These are phyloP conservation scores for Drosophila mercatorum DNA, from an alignment of 2,888 invertebrate species.

Conservation along the genomic window DNA sequence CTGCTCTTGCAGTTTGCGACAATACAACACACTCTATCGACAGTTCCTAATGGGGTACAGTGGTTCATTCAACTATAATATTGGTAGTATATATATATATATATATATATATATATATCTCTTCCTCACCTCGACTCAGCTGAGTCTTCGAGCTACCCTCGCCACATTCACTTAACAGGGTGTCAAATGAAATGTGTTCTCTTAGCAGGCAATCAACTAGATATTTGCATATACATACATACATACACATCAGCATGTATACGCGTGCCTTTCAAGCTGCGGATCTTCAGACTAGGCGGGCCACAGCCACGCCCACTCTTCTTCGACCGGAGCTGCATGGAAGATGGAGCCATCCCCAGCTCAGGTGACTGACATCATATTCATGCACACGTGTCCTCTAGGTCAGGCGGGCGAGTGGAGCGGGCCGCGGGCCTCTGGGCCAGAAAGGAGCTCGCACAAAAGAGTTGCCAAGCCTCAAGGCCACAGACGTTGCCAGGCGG, in stretches of 20 bases:
- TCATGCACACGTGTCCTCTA: conserved; percentile 20
- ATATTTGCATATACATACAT: conserved; percentile 67
- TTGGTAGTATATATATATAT: too few species aligned
- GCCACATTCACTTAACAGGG: not conserved
- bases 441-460: conserved; percentile 34
- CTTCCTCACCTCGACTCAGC: too few species aligned
- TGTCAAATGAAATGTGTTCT: conserved; percentile 46
- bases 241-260: conserved; percentile 22
- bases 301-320: not conserved
- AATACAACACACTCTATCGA: too few species aligned
- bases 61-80: too few species aligned
- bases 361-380: conserved; percentile 54
- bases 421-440: not conserved
- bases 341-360: not conserved
- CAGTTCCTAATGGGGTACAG: too few species aligned
- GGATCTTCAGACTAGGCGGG: conserved; percentile 7
- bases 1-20: not conserved
- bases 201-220: conserved; percentile 62
- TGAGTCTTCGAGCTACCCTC: conserved; percentile 6
- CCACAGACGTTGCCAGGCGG: conserved; percentile 55
- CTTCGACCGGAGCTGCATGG: conserved; percentile 1
- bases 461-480: conserved; percentile 58
- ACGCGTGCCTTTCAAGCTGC: not conserved
- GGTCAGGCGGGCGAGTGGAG: not conserved
- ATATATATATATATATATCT: too few species aligned